A percentile compares a stretch with the other conserved stretches of the same genome.
Evolutionary conservation across 1,140 invertebrate genomes (phyloP).

Genomic region (Pteromalus puparum): DNA sequence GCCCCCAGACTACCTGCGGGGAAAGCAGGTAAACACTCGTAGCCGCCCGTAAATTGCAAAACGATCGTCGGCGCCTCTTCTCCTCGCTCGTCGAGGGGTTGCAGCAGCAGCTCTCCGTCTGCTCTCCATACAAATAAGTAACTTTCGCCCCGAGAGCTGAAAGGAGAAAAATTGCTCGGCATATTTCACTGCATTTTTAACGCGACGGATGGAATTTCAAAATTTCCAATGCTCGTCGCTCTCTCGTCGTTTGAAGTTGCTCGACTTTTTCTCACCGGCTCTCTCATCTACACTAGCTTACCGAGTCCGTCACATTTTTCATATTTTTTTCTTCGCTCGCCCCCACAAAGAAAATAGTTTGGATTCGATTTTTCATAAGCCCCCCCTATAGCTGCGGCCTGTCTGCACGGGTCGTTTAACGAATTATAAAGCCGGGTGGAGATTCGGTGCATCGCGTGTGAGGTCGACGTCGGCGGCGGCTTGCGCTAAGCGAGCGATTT

Average conservation of each 20-base stretch:
- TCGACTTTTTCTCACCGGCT: not conserved
- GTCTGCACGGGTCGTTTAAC: not conserved
- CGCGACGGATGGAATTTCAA: conserved; percentile 52
- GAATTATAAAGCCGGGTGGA: not conserved
- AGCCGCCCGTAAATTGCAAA: conserved; percentile 38
- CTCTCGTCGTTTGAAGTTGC: conserved; percentile 18
- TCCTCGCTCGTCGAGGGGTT: conserved; percentile 7
- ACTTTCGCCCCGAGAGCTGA: conserved; percentile 56
- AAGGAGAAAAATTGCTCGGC: conserved; percentile 62
- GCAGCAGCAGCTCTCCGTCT: not conserved
- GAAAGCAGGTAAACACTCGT: conserved; percentile 24
- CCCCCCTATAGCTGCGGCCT: not conserved
- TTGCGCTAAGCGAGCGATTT: not conserved
- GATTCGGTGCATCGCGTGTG: not conserved
- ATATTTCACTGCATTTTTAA: conserved; percentile 60
- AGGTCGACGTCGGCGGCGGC: not conserved
- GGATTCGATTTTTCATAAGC: conserved; percentile 38
- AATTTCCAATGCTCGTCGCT: conserved; percentile 46
- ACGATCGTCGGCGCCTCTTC: not conserved
- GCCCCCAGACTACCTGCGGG: conserved; percentile 26
- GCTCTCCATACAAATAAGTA: conserved; percentile 23
- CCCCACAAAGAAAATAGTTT: not conserved
- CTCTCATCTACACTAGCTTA: not conserved
- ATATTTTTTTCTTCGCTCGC: conserved; percentile 8
- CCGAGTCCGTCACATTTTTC: conserved; percentile 19